These are phyloP conservation scores for Scrobipalpa costella DNA, from an alignment of 2,888 invertebrate genomes.

Conservation along the genomic window DNA sequence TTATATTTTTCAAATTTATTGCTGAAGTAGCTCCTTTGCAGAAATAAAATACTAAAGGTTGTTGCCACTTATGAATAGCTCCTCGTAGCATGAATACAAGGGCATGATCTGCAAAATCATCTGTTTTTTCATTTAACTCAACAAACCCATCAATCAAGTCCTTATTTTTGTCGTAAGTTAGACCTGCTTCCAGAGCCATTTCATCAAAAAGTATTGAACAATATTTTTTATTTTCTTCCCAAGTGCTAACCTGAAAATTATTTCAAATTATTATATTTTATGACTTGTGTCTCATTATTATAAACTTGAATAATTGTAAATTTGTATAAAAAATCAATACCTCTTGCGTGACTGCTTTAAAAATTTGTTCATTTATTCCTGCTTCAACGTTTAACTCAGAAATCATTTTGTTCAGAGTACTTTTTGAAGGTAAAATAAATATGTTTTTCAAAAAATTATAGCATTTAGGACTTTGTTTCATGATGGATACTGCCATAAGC, in stretches of 20 bases:
- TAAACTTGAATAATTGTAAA: background rate
- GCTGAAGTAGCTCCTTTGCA: slow-evolving; percentile 27
- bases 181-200: slow-evolving; percentile 1
- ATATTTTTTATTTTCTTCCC: slow-evolving; percentile 17
- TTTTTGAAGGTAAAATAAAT: slow-evolving; percentile 26
- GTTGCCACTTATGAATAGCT: slow-evolving; percentile 28
- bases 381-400: slow-evolving; percentile 7
- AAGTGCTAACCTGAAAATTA: slow-evolving; percentile 16
- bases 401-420: slow-evolving; percentile 19
- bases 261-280: background rate
- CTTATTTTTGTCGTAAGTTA: slow-evolving; percentile 17
- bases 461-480: slow-evolving; percentile 20
- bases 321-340: background rate
- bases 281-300: background rate
- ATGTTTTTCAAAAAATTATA: slow-evolving; percentile 30
- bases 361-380: slow-evolving; percentile 21
- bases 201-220: slow-evolving; percentile 23
- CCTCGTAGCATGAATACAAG: slow-evolving; percentile 32
- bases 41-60: slow-evolving; percentile 33
- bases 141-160: slow-evolving; percentile 8
- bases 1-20: slow-evolving; percentile 23
- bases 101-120: slow-evolving; percentile 29
- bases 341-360: background rate
- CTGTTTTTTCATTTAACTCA: background rate
- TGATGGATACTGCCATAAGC: slow-evolving; percentile 14